These are phyloP conservation scores for Hydropsyche betteni DNA, from an alignment of 2,888 invertebrate genomes.

Conservation along the genomic window DNA sequence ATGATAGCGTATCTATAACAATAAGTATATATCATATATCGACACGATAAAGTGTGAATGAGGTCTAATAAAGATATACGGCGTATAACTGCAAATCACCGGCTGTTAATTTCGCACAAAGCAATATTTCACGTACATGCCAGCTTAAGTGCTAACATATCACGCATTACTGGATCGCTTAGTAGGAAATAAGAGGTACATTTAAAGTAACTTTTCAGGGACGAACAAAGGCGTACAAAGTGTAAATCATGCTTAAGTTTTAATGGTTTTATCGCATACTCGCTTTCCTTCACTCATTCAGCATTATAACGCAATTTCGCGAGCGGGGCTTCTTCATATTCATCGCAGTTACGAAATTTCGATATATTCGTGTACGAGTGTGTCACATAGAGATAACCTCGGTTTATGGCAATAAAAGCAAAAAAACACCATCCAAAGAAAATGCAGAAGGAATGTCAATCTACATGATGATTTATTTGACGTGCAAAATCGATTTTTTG, in stretches of 20 bases:
- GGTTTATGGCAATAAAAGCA: background rate
- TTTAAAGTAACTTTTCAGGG: slow-evolving; percentile 38
- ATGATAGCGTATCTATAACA: background rate
- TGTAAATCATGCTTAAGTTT: slow-evolving; percentile 47
- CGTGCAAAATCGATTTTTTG: slow-evolving; percentile 1
- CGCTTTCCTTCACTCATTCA: slow-evolving; percentile 29
- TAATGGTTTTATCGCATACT: slow-evolving; percentile 42
- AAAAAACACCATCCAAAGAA: background rate
- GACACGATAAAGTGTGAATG: slow-evolving; percentile 5
- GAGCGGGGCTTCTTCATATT: slow-evolving; percentile 5
- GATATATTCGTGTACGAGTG: background rate
- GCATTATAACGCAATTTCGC: slow-evolving; percentile 21
- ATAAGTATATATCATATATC: background rate
- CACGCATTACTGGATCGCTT: slow-evolving; percentile 39
- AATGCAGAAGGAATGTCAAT: slow-evolving; percentile 33
- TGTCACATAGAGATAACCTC: slow-evolving; percentile 10
- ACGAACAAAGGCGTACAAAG: slow-evolving; percentile 39
- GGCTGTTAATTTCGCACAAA: slow-evolving; percentile 19
- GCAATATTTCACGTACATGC: slow-evolving; percentile 31
- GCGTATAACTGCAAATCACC: slow-evolving; percentile 6
- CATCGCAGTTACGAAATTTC: slow-evolving; percentile 15
- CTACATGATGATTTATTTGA: slow-evolving; percentile 32
- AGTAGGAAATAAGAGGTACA: slow-evolving; percentile 43
- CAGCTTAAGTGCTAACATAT: slow-evolving; percentile 37
- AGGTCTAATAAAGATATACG: slow-evolving; percentile 14